These are phyloP conservation scores for Creontiades dilutus DNA, from an alignment of 2,888 invertebrate genomes.

Conservation along the genomic window DNA sequence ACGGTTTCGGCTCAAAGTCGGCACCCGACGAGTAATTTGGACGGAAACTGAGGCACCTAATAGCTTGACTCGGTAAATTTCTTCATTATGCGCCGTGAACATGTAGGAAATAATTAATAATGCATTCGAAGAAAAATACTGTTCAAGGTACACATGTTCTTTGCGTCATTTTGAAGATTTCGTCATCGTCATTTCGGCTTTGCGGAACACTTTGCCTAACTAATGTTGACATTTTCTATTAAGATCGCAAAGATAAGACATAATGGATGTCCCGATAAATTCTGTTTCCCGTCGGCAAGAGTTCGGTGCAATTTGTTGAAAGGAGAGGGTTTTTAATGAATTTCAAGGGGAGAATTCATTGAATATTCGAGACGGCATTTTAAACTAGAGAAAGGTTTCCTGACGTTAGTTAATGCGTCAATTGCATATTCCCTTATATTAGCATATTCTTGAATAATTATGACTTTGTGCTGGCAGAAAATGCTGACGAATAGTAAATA, in stretches of 20 bases:
- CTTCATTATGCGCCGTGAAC: neutral
- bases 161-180: neutral
- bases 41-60: neutral
- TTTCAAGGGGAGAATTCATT: too few relatives aligned
- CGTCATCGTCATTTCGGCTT: neutral
- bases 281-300: neutral
- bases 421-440: too few relatives aligned
- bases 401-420: too few relatives aligned
- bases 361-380: too few relatives aligned
- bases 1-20: neutral
- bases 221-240: neutral
- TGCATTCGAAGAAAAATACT: neutral
- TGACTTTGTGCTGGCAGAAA: too few relatives aligned
- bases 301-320: neutral
- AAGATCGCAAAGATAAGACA: neutral
- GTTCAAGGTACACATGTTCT: neutral
- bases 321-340: neutral
- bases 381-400: too few relatives aligned
- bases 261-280: neutral
- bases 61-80: neutral
- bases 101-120: neutral
- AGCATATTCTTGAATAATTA: too few relatives aligned
- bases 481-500: too few relatives aligned
- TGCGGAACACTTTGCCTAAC: neutral
- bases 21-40: slow-evolving; percentile 37